Conservation (phyloP, 2,888 invertebrate genomes). For the Caenorhabditis sp. region DNA sequence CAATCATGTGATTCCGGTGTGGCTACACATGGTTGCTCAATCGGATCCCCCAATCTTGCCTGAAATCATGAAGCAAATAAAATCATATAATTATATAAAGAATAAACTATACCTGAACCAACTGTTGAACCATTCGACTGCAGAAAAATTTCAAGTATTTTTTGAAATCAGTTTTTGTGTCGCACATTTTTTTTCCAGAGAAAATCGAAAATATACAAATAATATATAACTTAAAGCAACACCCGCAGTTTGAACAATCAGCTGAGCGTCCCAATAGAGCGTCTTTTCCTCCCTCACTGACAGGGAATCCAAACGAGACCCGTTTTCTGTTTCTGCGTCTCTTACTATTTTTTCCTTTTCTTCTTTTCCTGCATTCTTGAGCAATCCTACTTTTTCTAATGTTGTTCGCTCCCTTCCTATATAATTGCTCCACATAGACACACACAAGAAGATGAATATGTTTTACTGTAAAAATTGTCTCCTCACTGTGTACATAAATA, state of each 20-base stretch:
- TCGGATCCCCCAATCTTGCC: constrained; percentile 36
- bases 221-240: not conserved
- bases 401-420: no score
- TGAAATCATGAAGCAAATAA: constrained; percentile 8
- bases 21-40: constrained; percentile 47
- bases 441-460: no score
- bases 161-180: not conserved
- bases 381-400: no score
- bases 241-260: not conserved
- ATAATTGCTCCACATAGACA: no score
- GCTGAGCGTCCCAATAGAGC: not conserved
- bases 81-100: not conserved
- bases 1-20: constrained; percentile 48
- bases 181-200: not conserved
- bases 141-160: constrained; percentile 49
- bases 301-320: not conserved
- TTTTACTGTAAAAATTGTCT: no score
- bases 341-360: not conserved
- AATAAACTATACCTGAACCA: constrained; percentile 52
- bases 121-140: constrained; percentile 56
- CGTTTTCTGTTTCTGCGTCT: not conserved
- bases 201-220: not conserved
- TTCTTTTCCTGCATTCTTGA: not conserved
- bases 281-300: not conserved
- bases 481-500: no score